Conservation (phyloP, 1,140 invertebrate species). For the Tetramorium simillimum region DNA sequence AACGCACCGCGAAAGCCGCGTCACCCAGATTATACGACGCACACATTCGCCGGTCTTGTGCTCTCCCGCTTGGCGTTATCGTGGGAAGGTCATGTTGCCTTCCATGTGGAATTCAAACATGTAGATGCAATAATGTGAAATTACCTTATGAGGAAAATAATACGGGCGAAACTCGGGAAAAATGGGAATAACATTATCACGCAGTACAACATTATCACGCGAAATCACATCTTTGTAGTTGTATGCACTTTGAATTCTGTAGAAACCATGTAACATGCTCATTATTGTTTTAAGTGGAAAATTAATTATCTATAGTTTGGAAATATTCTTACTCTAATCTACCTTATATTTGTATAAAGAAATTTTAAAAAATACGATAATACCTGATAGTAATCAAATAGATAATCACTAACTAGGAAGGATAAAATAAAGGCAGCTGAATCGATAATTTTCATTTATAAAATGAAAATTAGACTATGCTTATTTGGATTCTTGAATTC, state of each 20-base stretch:
- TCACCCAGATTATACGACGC: slow-evolving; percentile 17
- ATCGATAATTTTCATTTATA: neutral
- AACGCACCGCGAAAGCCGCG: slow-evolving; percentile 48
- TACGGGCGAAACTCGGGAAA: neutral
- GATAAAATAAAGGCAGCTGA: neutral
- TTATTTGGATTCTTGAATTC: neutral
- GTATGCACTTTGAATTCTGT: neutral
- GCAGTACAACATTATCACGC: neutral
- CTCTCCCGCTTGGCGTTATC: slow-evolving; percentile 44
- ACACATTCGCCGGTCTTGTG: slow-evolving; percentile 39
- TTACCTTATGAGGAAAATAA: slow-evolving; percentile 10
- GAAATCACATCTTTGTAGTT: neutral
- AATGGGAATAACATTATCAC: neutral
- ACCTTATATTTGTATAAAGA: neutral
- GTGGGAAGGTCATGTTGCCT: slow-evolving; percentile 52
- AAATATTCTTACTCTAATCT: neutral
- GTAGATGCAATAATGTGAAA: slow-evolving; percentile 9
- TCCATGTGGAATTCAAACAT: slow-evolving; percentile 38
- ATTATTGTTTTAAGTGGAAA: neutral
- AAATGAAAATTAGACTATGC: neutral
- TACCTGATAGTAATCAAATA: neutral
- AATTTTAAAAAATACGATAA: neutral
- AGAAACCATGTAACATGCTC: neutral
- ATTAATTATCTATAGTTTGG: neutral
- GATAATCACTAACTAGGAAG: neutral